Base-by-base conservation (phyloP, 2,888 invertebrate species). In the Caradrina clavipalpis region DNA sequence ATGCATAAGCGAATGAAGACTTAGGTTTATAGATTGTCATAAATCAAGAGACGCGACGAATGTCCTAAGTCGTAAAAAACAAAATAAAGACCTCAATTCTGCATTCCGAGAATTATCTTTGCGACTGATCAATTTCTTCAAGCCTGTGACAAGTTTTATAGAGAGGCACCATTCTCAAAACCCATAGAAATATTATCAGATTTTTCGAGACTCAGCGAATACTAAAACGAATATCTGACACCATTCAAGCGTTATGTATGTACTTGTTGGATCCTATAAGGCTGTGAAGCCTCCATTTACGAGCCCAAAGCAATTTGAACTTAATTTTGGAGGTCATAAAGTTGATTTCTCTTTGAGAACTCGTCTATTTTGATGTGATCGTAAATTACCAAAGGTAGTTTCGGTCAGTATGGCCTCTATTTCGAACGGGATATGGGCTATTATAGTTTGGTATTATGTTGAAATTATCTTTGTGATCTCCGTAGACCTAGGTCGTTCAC, bases 181-280 rank as follows among this genome's bases (percentile, higher is more conserved):
- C 62, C 76, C 82, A 85, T 85, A 83, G 84, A 86, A 86, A 83
- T 86, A 85, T 84, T 84, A 86, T 86, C 81, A 76, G 86, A 75
- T 84, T 85, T 86, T 84, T 84, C 67, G 64, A 76, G 78, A 85
- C 73, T 86, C 86, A 86, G 85, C 86, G 67, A 84, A 84, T 82
- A 80, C 81, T 78, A 77, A 86, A 84, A 73, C 78, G 80, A 79
- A 76, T 78, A 85, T 82, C 82, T 77, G 68, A 76, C 82, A 67
- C 84, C 69, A 53, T 84, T 80, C 63, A 51, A 84, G 65, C 69
- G 72, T 77, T 73, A 79, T 69, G 53, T 78, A 81, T 68, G 63
- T 78, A 81, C 83, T 83, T 78, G 69, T 79, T 78, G 74, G 75
- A 72, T 35, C 72, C 63, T 79, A 78, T 80, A 78, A 71, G 67